These are phyloP conservation scores for Empidonax alnorum DNA, from an alignment of 2,113 vertebrate genomes.

Conservation along the genomic window DNA sequence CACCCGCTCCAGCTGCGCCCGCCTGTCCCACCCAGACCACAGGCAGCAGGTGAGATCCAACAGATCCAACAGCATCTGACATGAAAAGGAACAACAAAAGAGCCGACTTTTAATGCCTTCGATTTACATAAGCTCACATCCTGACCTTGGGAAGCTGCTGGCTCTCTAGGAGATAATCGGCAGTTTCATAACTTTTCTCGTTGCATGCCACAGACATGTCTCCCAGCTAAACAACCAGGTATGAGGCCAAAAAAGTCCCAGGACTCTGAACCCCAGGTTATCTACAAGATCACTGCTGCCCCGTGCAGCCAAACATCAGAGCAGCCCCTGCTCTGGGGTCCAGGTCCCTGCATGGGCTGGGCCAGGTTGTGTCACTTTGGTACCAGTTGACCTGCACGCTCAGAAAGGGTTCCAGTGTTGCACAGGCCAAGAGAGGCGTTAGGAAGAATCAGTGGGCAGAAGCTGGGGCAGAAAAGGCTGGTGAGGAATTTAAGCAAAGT, in stretches of 20 bases:
- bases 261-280: not conserved
- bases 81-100: not conserved
- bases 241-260: not conserved
- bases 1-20: not conserved
- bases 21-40: not conserved
- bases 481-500: not conserved
- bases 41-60: not conserved
- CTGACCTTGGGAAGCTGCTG: not conserved
- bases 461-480: not conserved
- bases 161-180: not conserved
- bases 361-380: not conserved
- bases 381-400: not conserved
- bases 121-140: not conserved
- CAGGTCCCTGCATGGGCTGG: not conserved
- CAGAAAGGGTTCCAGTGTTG: not conserved
- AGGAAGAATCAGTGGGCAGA: not conserved
- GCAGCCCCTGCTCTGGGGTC: not conserved
- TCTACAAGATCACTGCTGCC: not conserved
- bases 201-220: not conserved
- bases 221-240: not conserved
- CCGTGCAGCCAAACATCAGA: fast-evolving
- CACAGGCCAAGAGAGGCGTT: not conserved
- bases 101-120: not conserved
- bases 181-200: slow-evolving; percentile 19
- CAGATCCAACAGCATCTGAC: not conserved